Evolutionary conservation across 2,113 vertebrate species (phyloP).

Genomic region (Murina feae): DNA sequence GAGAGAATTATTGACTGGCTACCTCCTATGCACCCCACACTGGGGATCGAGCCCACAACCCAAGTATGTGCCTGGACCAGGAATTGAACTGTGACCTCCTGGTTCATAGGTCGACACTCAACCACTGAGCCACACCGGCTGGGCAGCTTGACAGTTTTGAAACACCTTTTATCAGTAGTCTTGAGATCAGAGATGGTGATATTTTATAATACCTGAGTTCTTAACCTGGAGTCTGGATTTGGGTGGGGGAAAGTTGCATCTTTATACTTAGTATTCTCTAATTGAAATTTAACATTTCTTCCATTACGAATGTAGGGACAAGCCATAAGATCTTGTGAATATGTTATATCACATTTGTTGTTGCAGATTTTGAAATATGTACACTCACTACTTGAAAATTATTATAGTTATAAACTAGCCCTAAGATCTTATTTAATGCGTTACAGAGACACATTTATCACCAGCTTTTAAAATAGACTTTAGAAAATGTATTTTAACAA

Average conservation of each 20-base stretch:
- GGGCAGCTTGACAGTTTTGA: background rate
- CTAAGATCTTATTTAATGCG: background rate
- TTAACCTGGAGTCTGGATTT: background rate
- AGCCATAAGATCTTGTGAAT: background rate
- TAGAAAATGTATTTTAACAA: background rate
- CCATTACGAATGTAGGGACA: background rate
- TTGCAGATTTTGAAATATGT: background rate
- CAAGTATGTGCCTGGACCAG: too few relatives aligned
- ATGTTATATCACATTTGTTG: background rate
- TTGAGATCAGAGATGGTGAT: background rate
- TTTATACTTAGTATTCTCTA: background rate
- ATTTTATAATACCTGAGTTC: background rate
- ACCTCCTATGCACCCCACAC: too few relatives aligned
- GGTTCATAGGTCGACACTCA: too few relatives aligned
- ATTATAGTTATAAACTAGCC: background rate
- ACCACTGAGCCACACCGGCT: background rate
- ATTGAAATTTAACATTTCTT: background rate
- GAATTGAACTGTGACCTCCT: too few relatives aligned
- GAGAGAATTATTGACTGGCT: too few relatives aligned
- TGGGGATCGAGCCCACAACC: too few relatives aligned
- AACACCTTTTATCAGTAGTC: background rate
- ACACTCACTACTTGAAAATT: background rate
- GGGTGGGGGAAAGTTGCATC: background rate
- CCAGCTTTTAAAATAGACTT: background rate
- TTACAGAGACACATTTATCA: background rate